Evolutionary conservation across 2,113 vertebrate species (phyloP), one percentile per base, ranked within the genome.

Genomic region (Sylvicapra grimmia): DNA sequence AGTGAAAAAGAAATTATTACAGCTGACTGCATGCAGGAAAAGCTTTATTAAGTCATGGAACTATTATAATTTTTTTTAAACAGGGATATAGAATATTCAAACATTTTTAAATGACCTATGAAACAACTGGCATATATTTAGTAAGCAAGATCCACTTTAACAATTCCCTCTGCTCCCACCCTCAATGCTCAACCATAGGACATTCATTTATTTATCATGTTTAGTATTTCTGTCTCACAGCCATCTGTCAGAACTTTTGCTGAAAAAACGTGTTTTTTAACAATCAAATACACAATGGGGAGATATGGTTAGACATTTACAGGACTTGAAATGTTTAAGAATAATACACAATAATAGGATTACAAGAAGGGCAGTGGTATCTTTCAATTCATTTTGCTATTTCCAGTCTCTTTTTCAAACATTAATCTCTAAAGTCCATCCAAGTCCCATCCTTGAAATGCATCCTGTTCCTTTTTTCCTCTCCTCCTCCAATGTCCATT

Each of bases 11-110:
- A 87, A 80, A 94, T 77, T 4, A 68, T 15, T 29, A 63, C 29
- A 93, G 16, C 29, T 33, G 6, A 80, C 75, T 94, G 19, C 92
- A 94, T 84, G 94, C 94, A 97, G 12, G 33, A 90, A 96, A 97
- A 96, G 83, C 83, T 91, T 98, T 96, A 96, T 94, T 98, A 82
- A 96, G 82, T 94, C 82, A 93, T 0, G 3, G 40, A 86, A 93
- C 10, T 36, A 8, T 86, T 65, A 94, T 10, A 85, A 33, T 87
- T 85, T 61, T 72, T 72, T 85, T 2, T 51, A 88, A 85, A 89
- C 31, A 68, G 36, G 68, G 59, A 27, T 44, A 29, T 56, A 13
- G n/a, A 77, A 53, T 84, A 91, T 13, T 21, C 44, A 54, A 80
- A 93, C 86, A 51, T 88, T 89, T 94, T 75, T 56, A 47, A 89